Percentiles rank a stretch among this genome's conserved stretches.
Evolutionary conservation across 2,797 vertebrate genomes (phyloP).

Genomic region (Orientallactaga sibirica): DNA sequence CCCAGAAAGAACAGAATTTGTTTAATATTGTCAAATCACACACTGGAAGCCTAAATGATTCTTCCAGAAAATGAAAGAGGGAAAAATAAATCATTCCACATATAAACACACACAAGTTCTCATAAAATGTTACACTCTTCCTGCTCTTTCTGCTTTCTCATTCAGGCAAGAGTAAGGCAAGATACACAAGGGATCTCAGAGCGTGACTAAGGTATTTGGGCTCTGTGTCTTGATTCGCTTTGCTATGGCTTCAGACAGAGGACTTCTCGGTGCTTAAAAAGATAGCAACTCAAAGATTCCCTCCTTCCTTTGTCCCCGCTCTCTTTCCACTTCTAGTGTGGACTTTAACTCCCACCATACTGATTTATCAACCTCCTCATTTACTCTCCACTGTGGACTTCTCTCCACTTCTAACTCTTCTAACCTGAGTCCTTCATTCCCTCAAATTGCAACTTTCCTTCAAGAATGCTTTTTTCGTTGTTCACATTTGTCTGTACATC

Average conservation of each 20-base stretch:
- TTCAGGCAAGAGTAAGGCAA: not conserved
- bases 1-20: slow-evolving; percentile 35
- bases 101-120: not conserved
- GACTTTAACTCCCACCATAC: not conserved
- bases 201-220: not conserved
- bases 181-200: accelerated
- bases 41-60: not conserved
- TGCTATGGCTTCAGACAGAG: not conserved
- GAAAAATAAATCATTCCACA: slow-evolving; percentile 20
- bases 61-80: slow-evolving; percentile 36
- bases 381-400: not conserved
- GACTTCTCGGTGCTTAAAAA: not conserved
- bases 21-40: slow-evolving; percentile 5
- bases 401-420: not conserved
- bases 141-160: not conserved
- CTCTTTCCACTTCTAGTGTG: not conserved
- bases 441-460: not conserved
- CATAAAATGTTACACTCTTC: not conserved
- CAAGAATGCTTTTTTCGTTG: not conserved
- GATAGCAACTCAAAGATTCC: not conserved
- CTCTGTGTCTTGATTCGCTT: not conserved
- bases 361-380: not conserved
- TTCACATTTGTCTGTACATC: not conserved
- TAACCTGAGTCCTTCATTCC: not conserved
- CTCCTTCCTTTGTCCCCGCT: not conserved